phyloP scores from a whole-genome alignment of 35 echinoderm and acorn worm genomes.

The Apostichopus californicus region DNA sequence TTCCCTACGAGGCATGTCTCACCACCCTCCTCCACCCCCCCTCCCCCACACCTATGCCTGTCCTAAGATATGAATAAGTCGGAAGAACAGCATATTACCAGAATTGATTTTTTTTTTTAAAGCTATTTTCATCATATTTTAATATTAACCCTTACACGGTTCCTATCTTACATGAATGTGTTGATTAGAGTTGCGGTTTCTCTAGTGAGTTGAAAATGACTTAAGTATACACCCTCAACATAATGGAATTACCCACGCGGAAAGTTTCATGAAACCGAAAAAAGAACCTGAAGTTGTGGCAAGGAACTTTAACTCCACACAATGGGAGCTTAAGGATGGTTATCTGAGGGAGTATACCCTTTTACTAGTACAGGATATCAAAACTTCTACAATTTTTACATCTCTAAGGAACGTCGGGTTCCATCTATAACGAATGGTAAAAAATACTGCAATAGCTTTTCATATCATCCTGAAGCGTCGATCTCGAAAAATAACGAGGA shows the following conservation, averaged over 20 bases:
- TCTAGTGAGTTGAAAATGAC: too few relatives aligned
- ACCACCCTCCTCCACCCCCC: not conserved
- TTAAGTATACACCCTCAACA: not conserved
- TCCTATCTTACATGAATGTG: too few relatives aligned
- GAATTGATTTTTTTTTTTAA: too few relatives aligned
- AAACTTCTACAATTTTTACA: not conserved
- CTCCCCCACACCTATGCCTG: not conserved
- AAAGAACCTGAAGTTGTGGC: not conserved
- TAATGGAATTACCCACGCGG: not conserved
- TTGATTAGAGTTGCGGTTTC: too few relatives aligned
- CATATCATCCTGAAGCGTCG: not conserved
- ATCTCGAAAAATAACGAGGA: not conserved
- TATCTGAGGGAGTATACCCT: too few relatives aligned
- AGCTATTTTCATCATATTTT: too few relatives aligned
- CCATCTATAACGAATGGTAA: not conserved
- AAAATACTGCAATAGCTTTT: not conserved
- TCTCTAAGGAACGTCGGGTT: not conserved
- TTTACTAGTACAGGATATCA: too few relatives aligned
- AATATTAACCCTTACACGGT: too few relatives aligned
- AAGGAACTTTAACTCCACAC: not conserved
- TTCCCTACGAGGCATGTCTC: not conserved
- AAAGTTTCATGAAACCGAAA: not conserved
- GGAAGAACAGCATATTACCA: not conserved
- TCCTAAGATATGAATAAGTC: not conserved
- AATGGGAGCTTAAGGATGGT: too few relatives aligned